Percentiles rank a stretch among this genome's conserved stretches.
Conservation (phyloP, 2,113 vertebrate species). For the Chloebia gouldiae region DNA sequence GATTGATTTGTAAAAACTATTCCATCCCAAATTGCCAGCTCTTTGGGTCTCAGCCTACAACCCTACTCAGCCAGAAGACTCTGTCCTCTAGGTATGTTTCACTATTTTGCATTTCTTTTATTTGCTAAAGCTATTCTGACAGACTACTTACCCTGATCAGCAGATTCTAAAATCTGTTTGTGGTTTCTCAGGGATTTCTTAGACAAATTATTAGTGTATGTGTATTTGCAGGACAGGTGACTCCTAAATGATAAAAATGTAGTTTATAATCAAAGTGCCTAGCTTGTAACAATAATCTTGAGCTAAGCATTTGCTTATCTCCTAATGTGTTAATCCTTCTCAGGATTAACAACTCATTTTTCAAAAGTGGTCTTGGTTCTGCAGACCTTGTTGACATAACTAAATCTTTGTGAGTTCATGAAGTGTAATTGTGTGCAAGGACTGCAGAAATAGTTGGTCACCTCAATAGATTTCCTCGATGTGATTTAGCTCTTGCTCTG, state of each 20-base stretch:
- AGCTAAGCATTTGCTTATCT: conserved; percentile 25
- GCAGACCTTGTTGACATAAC: not conserved
- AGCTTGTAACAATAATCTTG: conserved; percentile 3
- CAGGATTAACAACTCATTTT: not conserved
- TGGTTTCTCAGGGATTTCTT: conserved; percentile 17
- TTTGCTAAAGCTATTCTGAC: conserved; percentile 17
- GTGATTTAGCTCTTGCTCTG: not conserved
- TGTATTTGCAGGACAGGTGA: conserved; percentile 2
- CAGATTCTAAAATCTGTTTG: conserved; percentile 36
- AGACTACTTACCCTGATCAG: not conserved
- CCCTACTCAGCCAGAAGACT: not conserved
- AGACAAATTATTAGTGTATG: conserved; percentile 17
- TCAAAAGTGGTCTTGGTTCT: not conserved
- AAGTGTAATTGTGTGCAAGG: not conserved
- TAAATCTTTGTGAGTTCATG: not conserved
- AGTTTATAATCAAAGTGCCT: conserved; percentile 13
- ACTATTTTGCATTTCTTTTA: conserved; percentile 38
- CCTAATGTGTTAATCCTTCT: not conserved
- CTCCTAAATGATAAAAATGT: conserved; percentile 1
- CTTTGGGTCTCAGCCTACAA: not conserved
- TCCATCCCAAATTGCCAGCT: conserved; percentile 1
- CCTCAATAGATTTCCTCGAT: fast-evolving
- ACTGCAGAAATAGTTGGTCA: not conserved
- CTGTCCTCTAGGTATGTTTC: conserved; percentile 10
- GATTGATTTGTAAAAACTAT: conserved; percentile 25